phyloP scores from a whole-genome alignment of 2,888 invertebrate species.

The Cotesia congregata region DNA sequence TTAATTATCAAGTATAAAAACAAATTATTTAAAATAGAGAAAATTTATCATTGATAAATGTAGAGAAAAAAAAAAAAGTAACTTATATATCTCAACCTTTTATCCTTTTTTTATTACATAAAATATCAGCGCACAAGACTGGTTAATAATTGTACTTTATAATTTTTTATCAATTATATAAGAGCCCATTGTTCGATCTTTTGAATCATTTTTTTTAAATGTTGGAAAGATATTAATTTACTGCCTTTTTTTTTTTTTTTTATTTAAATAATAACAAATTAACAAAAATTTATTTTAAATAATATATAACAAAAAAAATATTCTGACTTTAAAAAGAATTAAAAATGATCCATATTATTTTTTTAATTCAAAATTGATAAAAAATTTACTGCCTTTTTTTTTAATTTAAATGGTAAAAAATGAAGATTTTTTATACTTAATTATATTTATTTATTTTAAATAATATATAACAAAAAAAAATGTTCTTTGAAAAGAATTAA shows the following conservation, averaged over 20 bases:
- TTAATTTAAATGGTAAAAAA: too few relatives aligned
- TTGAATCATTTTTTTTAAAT: not conserved
- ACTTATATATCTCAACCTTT: slow-evolving; percentile 9
- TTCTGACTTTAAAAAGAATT: too few relatives aligned
- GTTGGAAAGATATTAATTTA: not conserved
- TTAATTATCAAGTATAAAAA: not conserved
- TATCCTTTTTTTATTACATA: not conserved
- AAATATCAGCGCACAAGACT: slow-evolving; percentile 35
- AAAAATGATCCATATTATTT: too few relatives aligned
- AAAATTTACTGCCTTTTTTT: too few relatives aligned
- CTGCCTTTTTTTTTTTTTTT: not conserved
- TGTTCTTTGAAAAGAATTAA: too few relatives aligned
- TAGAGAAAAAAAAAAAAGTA: not conserved
- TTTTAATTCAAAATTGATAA: too few relatives aligned
- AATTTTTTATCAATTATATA: slow-evolving; percentile 19
- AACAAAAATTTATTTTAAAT: too few relatives aligned
- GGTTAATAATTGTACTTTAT: slow-evolving; percentile 20
- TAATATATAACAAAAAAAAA: too few relatives aligned
- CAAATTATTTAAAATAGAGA: slow-evolving; percentile 4
- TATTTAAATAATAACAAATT: too few relatives aligned
- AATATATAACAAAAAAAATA: too few relatives aligned
- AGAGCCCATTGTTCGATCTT: not conserved
- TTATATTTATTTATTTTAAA: too few relatives aligned
- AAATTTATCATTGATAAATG: slow-evolving; percentile 19
- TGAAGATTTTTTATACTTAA: too few relatives aligned